Evolutionary conservation across 35 echinoderm and acorn worm genomes (phyloP), one percentile per base, ranked within the genome.

Genomic region (Holothuria glaberrima): DNA sequence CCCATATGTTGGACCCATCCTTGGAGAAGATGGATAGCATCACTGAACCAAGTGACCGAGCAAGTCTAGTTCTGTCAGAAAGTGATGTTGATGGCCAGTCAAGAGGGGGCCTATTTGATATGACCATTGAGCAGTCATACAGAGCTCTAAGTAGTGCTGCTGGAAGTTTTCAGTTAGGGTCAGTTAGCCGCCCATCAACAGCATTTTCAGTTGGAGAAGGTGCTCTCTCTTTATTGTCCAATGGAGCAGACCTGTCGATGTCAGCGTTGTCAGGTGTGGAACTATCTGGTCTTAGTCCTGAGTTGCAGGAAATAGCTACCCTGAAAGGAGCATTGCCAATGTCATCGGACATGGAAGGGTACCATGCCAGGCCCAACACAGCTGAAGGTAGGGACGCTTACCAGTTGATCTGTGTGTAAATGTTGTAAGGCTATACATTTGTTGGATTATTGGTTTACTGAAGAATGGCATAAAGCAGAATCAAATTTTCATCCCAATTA

Each of bases 291-390:
- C n/a, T 82, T 12, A 82, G 57, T 57, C 48, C 71, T 21, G 71
- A 75, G 33, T 21, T 75, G 34, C 29, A 41, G 33, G 71, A 44
- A 41, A 75, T 75, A 38, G 71, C 71, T 2, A 75, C 14, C 30
- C 50, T 82, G 79, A 82, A 88, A 22, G 83, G 58, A 9, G 34
- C 63, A 57, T 45, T 92, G 52, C 70, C 67, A 0, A 25, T 87
- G 20, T 57, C 57, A 26, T 7, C 82, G 3, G 70, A 92, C 46
- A 35, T 75, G 67, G 86, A 92, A 71, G 93, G 93, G 7, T 83
- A 89, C 24, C 71, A 75, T 19, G 93, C 93, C 17, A 92, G 93
- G 36, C 93, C 93, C 20, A 95, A 95, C 64, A 95, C 93, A 28
- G 93, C 93, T 28, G 90, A 95, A 89, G 88, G 93, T 92, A 94